Evolutionary conservation across 2,113 vertebrate species (phyloP), one percentile per base, ranked within the genome.

Genomic region (Corythaeola cristata): DNA sequence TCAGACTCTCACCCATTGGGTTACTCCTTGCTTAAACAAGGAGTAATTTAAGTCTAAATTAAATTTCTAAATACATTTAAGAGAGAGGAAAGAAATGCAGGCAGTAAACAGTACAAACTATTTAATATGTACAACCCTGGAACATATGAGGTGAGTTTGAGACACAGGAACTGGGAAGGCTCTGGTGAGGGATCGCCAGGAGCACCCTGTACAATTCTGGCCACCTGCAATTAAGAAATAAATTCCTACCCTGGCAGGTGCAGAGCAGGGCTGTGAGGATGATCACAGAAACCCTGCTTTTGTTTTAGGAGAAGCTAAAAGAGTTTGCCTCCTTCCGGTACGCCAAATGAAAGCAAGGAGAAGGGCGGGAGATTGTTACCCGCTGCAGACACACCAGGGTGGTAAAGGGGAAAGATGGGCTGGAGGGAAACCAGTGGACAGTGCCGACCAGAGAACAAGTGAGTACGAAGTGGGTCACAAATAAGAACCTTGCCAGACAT

Each of bases 161-260:
- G 74, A n/a, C 26, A 26, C 1, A 27, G 15, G 33, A 78, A 78
- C 12, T 28, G 32, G 35, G 27, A 91, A 59, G 35, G 39, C 35
- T 68, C 7, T 19, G 47, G 23, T 24, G 23, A 90, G 35, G 5
- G 2, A 39, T 16, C 0, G 0, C 8, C 7, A 3, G 10, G 24
- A 81, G 35, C 49, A 60, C 9, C 17, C n/a, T 10, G 32, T 2
- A 44, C 33, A 68, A 49, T 12, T 39, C 71, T 7, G 41, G 44
- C 35, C 37, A 89, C 44, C 64, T 60, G 26, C 2, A 2, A 47
- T 49, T 15, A 88, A 64, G n/a, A 88, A 78, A 84, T 80, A 55
- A 75, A 72, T 33, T 81, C 60, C 28, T 41, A 30, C 6, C 9
- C 19, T 41, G 59, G 55, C 3, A 75, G 22, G 39, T 24, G 37